A percentile compares a stretch with the other conserved stretches of the same genome.
These are phyloP conservation scores for Apus apus DNA, from an alignment of 2,113 vertebrate species.

Conservation along the genomic window DNA sequence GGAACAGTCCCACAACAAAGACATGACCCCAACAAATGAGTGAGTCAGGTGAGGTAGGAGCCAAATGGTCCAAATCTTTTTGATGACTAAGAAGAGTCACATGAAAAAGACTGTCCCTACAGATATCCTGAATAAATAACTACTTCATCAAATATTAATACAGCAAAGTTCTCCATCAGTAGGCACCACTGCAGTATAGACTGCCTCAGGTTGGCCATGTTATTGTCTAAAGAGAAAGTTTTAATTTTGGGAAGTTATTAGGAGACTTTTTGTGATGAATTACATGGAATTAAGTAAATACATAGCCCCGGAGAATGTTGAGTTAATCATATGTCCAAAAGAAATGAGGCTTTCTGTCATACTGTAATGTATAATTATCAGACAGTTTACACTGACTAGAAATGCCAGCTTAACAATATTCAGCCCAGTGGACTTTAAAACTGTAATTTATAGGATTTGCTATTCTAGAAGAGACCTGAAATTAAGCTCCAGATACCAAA, in stretches of 20 bases:
- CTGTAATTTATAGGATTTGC: neutral
- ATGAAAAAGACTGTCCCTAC: neutral
- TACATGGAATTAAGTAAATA: neutral
- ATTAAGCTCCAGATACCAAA: neutral
- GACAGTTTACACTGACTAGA: neutral
- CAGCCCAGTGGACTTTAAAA: neutral
- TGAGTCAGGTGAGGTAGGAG: accelerated
- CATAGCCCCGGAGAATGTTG: neutral
- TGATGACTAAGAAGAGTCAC: neutral
- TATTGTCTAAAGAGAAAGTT: neutral
- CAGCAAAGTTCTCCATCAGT: neutral
- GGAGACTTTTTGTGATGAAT: neutral
- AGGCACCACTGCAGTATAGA: neutral
- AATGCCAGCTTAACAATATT: neutral
- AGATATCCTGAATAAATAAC: constrained; percentile 16
- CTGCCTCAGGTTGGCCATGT: neutral
- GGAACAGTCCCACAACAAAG: neutral
- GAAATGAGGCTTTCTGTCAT: neutral
- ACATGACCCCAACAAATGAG: neutral
- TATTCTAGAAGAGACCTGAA: neutral
- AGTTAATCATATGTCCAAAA: neutral
- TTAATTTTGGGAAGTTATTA: neutral
- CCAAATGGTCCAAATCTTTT: neutral
- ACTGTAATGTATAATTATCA: neutral
- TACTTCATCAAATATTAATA: constrained; percentile 33